Evolutionary conservation across 2,113 vertebrate genomes (phyloP), one percentile per base, ranked within the genome.

Genomic region (Gavia stellata): DNA sequence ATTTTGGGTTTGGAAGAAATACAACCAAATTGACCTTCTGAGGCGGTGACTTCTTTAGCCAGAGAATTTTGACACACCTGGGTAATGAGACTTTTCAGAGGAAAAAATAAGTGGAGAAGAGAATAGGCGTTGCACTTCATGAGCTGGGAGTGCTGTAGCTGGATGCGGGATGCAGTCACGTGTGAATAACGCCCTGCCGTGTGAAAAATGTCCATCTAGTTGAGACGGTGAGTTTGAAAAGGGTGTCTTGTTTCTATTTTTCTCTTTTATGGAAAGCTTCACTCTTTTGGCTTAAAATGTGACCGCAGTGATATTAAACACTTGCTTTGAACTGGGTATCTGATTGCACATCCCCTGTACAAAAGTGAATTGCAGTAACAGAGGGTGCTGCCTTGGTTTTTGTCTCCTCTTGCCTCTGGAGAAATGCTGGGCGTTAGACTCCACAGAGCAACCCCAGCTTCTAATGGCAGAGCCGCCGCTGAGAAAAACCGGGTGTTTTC

Each of bases 171-270:
- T 59, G 52, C 63, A 49, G 78, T 53, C 73, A 26, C 0, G 0
- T 49, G 53, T 47, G 38, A 44, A 5, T 24, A 61, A 68, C 1
- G 1, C 11, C 42, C n/a, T 86, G 45, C 67, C 19, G 3, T 14
- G 28, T 73, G 77, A 33, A 61, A 55, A 84, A n/a, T 3, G 15
- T 61, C 42, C 42, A 53, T 26, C 38, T 50, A 7, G 31, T 42
- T 36, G 66, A 52, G 44, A 7, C 7, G 3, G 6, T 31, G 26
- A 66, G 29, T 65, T 85, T 45, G 71, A 19, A 75, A 53, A 58
- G 19, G n/a, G 14, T 6, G 1, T 33, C 45, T 61, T 7, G 2
- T 38, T 68, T 36, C 47, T 36, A 0, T 31, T 65, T 53, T 42
- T 47, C n/a, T 25, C 29, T 49, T 55, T 42, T 26, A 18, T 38